phyloP scores from a whole-genome alignment of 1,140 invertebrate genomes.

The Steinernema feltiae region DNA sequence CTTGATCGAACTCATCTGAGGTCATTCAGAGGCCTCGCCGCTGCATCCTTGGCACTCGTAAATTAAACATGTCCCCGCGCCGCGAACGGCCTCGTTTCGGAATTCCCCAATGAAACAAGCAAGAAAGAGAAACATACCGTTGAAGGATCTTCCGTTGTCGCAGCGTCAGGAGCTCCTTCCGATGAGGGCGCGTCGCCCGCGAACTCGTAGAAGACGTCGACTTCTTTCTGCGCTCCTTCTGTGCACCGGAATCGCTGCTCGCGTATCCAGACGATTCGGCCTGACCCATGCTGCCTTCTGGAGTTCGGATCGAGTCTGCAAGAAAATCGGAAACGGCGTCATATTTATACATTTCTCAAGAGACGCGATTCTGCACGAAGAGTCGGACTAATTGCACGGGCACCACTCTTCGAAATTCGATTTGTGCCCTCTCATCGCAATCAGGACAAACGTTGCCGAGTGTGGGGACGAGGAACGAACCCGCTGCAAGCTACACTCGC shows the following conservation, averaged over 20 bases:
- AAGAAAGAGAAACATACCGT: too few species aligned
- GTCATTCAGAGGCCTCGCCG: too few species aligned
- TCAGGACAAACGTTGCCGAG: background rate
- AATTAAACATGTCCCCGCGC: too few species aligned
- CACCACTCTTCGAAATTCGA: background rate
- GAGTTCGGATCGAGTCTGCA: background rate
- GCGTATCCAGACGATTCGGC: background rate
- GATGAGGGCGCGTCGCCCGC: background rate
- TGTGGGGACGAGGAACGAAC: background rate
- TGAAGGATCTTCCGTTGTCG: background rate
- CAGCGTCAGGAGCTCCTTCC: background rate
- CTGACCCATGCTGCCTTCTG: background rate
- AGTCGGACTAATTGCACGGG: background rate
- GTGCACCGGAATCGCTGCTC: background rate
- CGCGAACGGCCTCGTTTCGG: too few species aligned
- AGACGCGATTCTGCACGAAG: background rate
- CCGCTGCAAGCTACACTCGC: background rate
- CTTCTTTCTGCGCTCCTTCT: conserved; percentile 2
- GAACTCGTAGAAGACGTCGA: background rate
- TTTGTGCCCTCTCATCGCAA: background rate
- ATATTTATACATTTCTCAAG: background rate
- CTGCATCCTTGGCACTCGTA: too few species aligned
- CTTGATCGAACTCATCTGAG: too few species aligned
- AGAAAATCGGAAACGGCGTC: background rate
- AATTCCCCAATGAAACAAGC: background rate